A percentile compares a stretch with the other conserved stretches of the same genome.
These are phyloP conservation scores for Planiliza haematocheilus DNA, from an alignment of 2,113 vertebrate genomes.

Conservation along the genomic window DNA sequence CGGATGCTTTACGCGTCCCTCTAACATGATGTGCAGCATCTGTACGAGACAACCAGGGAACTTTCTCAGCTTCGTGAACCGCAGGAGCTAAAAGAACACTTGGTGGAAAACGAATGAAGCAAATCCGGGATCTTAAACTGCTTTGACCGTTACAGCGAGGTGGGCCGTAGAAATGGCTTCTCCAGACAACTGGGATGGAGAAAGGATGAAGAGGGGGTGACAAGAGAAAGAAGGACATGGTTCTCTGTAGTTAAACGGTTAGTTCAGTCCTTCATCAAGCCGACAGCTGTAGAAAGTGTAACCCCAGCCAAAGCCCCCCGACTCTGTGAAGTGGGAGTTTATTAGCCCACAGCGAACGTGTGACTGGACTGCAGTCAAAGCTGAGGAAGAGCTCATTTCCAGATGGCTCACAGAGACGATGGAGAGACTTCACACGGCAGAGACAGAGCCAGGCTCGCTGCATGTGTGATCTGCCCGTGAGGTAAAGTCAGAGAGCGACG, in stretches of 20 bases:
- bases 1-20: too few species aligned
- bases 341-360: conserved; percentile 48
- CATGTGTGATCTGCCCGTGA: conserved; percentile 37
- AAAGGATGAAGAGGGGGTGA: background rate
- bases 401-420: conserved; percentile 59
- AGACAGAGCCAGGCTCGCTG: conserved; percentile 14
- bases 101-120: conserved; percentile 38
- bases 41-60: too few species aligned
- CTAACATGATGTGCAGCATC: too few species aligned
- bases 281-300: conserved; percentile 39
- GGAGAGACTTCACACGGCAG: conserved; percentile 46
- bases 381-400: conserved; percentile 59
- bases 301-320: conserved; percentile 49
- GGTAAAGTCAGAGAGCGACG: conserved; percentile 24
- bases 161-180: conserved; percentile 47
- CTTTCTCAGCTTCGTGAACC: conserved; percentile 5
- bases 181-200: conserved; percentile 33
- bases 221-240: background rate
- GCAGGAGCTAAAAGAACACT: conserved; percentile 38
- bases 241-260: conserved; percentile 30
- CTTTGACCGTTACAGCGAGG: conserved; percentile 27
- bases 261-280: conserved; percentile 37
- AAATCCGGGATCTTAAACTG: conserved; percentile 41
- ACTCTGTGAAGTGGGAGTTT: conserved; percentile 60
- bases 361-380: conserved; percentile 41